These are phyloP conservation scores for Trachemys scripta DNA, from an alignment of 2,113 vertebrate species.

Conservation along the genomic window DNA sequence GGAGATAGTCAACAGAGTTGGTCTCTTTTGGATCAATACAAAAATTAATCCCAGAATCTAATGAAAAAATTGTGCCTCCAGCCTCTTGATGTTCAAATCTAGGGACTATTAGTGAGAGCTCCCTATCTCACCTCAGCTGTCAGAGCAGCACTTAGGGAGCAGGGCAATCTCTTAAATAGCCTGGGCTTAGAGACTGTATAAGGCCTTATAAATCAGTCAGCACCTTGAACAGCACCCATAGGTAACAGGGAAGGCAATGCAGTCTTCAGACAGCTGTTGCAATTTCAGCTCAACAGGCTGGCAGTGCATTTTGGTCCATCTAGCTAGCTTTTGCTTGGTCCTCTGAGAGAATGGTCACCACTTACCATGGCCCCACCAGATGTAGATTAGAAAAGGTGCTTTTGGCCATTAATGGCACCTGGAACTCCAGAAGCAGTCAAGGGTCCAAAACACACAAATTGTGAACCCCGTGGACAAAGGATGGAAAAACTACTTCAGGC, in stretches of 20 bases:
- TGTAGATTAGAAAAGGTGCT: not conserved
- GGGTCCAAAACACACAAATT: no score
- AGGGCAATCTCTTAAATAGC: not conserved
- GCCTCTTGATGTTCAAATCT: not conserved
- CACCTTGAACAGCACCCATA: not conserved
- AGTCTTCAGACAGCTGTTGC: accelerated
- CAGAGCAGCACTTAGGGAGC: not conserved
- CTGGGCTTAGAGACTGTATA: not conserved
- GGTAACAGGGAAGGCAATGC: accelerated
- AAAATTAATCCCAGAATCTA: not conserved
- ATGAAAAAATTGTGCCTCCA: not conserved
- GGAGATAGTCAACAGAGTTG: not conserved
- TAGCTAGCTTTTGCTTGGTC: accelerated
- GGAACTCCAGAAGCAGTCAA: no score
- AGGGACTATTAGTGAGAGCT: not conserved
- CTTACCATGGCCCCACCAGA: accelerated
- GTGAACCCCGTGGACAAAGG: no score
- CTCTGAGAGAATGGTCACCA: not conserved
- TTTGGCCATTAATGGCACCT: no score
- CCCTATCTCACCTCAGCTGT: not conserved
- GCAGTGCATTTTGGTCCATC: not conserved
- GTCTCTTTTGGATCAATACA: not conserved
- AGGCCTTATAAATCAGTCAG: not conserved
- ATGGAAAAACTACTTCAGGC: no score
- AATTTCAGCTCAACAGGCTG: accelerated